Percentiles rank a stretch among this genome's conserved stretches.
phyloP scores from a whole-genome alignment of 1,140 invertebrate species.

The Diorhabda elongata region DNA sequence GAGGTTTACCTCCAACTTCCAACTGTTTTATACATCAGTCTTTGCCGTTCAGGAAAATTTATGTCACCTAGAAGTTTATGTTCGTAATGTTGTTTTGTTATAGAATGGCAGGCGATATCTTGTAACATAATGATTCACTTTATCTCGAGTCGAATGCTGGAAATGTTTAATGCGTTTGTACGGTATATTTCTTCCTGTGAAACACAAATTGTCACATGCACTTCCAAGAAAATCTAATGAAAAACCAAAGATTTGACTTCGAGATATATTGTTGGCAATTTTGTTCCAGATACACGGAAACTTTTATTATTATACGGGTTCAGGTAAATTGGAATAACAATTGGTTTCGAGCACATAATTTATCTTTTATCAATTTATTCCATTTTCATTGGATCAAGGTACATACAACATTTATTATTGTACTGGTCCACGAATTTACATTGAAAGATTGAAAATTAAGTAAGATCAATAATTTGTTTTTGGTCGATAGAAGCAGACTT shows the following conservation, averaged over 20 bases:
- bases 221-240: neutral
- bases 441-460: no score
- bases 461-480: no score
- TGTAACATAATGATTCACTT: slow-evolving; percentile 2
- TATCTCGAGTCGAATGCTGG: neutral
- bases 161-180: neutral
- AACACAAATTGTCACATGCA: neutral
- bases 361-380: no score
- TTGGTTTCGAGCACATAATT: no score
- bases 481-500: no score
- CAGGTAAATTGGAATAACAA: no score
- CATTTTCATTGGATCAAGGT: no score
- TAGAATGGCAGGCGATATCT: neutral
- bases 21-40: neutral
- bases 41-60: neutral
- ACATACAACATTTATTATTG: no score
- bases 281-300: neutral
- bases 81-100: slow-evolving; percentile 2
- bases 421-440: no score
- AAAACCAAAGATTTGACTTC: neutral
- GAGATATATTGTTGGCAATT: neutral
- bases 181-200: neutral
- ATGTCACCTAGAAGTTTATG: neutral
- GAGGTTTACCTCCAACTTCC: neutral
- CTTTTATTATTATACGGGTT: no score